Evolutionary conservation across 1,140 invertebrate genomes (phyloP).

Genomic region (Pogonomyrmex californicus): DNA sequence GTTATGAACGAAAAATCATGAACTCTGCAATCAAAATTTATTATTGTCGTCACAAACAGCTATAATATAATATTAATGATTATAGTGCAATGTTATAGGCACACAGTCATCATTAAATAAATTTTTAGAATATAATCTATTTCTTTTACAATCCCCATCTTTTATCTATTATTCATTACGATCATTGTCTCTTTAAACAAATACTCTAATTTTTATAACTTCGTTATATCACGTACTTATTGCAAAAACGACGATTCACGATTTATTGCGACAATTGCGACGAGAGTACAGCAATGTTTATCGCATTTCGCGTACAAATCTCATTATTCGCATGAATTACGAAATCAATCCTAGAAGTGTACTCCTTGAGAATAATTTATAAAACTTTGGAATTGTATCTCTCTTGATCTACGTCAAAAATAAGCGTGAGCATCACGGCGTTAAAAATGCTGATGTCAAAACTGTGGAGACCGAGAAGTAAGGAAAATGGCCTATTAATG

Average conservation of each 20-base stretch:
- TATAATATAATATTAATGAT: not conserved
- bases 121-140: not conserved
- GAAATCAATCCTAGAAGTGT: not conserved
- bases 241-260: not conserved
- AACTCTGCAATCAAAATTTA: not conserved
- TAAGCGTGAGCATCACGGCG: not conserved
- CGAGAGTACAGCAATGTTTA: not conserved
- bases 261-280: not conserved
- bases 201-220: conserved; percentile 6
- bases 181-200: not conserved
- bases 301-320: not conserved
- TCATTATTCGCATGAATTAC: not conserved
- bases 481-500: conserved; percentile 64
- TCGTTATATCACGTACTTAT: not conserved
- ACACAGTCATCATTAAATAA: not conserved
- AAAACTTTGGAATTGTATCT: not conserved
- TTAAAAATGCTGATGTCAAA: conserved; percentile 64
- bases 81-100: not conserved
- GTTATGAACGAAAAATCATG: not conserved
- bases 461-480: conserved; percentile 3
- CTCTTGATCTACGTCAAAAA: not conserved
- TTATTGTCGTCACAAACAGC: too few species aligned
- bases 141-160: not conserved
- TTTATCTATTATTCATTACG: not conserved
- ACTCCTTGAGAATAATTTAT: conserved; percentile 11